These are phyloP conservation scores for Cairina moschata DNA, from an alignment of 2,113 vertebrate species.

Conservation along the genomic window DNA sequence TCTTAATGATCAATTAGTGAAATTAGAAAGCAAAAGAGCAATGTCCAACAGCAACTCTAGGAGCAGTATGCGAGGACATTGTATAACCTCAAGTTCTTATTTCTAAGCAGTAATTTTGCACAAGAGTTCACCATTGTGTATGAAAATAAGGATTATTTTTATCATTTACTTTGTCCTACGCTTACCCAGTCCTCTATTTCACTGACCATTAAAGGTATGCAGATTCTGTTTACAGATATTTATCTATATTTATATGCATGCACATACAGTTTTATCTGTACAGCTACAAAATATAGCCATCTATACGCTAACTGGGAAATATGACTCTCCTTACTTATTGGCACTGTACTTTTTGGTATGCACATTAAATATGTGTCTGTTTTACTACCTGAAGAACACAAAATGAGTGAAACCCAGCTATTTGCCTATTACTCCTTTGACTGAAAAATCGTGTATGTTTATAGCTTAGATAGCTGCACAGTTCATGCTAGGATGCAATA, in stretches of 20 bases:
- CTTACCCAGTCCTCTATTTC: background rate
- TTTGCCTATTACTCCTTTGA: slow-evolving; percentile 51
- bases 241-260: slow-evolving; percentile 6
- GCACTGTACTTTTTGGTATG: slow-evolving; percentile 20
- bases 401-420: slow-evolving; percentile 49
- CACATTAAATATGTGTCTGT: slow-evolving; percentile 34
- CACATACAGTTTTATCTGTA: background rate
- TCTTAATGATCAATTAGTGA: slow-evolving; percentile 57
- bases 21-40: slow-evolving; percentile 27
- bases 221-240: slow-evolving; percentile 27
- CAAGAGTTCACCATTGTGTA: background rate
- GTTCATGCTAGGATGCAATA: background rate
- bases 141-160: slow-evolving; percentile 43
- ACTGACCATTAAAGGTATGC: background rate
- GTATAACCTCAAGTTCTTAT: background rate
- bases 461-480: background rate
- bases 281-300: background rate
- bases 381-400: slow-evolving; percentile 57
- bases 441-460: slow-evolving; percentile 22
- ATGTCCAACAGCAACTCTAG: background rate
- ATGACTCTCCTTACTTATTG: background rate
- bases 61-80: background rate
- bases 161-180: background rate
- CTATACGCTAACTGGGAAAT: slow-evolving; percentile 1
- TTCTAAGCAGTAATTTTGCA: background rate